phyloP scores from a whole-genome alignment of 1,140 invertebrate genomes.

The Danaus plexippus region DNA sequence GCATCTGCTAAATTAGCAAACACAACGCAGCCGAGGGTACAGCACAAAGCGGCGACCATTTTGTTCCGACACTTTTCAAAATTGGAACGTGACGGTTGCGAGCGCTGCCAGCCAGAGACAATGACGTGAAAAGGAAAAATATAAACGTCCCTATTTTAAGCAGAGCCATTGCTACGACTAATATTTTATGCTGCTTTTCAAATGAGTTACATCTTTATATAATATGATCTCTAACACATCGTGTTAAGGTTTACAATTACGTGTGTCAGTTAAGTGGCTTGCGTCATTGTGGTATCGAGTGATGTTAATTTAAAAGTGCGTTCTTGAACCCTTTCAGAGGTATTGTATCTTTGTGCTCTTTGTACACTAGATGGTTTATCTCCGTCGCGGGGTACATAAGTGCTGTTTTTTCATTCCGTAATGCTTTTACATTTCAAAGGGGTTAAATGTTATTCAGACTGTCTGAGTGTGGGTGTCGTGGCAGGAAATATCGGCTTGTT shows the following conservation, averaged over 20 bases:
- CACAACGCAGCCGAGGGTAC: slow-evolving; percentile 43
- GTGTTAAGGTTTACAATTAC: slow-evolving; percentile 33
- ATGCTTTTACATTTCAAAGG: slow-evolving; percentile 72
- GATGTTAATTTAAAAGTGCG: slow-evolving; percentile 70
- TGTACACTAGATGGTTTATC: slow-evolving; percentile 70
- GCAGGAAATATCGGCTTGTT: slow-evolving; percentile 30
- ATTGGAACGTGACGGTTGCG: slow-evolving; percentile 71
- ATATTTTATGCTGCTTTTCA: slow-evolving; percentile 51
- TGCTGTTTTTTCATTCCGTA: slow-evolving; percentile 72
- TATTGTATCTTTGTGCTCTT: slow-evolving; percentile 71
- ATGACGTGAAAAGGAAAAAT: slow-evolving; percentile 72
- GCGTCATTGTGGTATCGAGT: slow-evolving; percentile 33
- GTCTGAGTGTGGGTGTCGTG: slow-evolving; percentile 63
- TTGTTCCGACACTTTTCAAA: slow-evolving; percentile 72
- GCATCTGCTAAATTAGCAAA: slow-evolving; percentile 67
- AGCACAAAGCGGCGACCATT: slow-evolving; percentile 66
- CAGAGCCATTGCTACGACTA: slow-evolving; percentile 45
- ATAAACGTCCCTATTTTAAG: slow-evolving; percentile 68
- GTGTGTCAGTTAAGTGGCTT: slow-evolving; percentile 24
- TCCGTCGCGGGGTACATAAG: slow-evolving; percentile 69
- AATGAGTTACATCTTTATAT: slow-evolving; percentile 29
- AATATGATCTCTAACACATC: slow-evolving; percentile 18
- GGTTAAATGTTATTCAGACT: slow-evolving; percentile 70
- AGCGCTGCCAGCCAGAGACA: slow-evolving; percentile 66
- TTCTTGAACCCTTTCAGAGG: slow-evolving; percentile 72